Percentiles rank a stretch among this genome's conserved stretches.
Evolutionary conservation across 2,113 vertebrate genomes (phyloP).

Genomic region (Carlito syrichta): DNA sequence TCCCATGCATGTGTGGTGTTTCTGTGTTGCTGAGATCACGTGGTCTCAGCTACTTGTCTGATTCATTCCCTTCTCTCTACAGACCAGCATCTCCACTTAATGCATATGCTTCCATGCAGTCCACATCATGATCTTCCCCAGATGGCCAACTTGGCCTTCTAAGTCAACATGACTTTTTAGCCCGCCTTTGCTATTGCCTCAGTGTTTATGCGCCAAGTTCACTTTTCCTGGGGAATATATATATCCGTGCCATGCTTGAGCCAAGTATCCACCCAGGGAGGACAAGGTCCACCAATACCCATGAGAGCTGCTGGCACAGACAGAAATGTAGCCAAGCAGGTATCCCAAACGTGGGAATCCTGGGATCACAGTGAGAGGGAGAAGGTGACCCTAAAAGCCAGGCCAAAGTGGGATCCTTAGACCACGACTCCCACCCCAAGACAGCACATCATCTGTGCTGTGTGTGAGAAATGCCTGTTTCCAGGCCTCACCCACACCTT

Average conservation of each 20-base stretch:
- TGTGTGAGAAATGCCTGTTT: not conserved
- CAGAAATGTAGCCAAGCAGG: not conserved
- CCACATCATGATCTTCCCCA: not conserved
- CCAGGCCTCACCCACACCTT: not conserved
- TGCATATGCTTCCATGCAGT: fast-evolving
- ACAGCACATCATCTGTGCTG: not conserved
- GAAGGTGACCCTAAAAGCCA: fast-evolving
- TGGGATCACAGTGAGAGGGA: not conserved
- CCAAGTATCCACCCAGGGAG: not conserved
- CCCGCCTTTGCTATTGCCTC: not conserved
- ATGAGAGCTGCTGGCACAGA: not conserved
- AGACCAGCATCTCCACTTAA: not conserved
- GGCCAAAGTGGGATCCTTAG: not conserved
- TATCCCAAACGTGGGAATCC: fast-evolving
- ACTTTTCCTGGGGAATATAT: too few species aligned
- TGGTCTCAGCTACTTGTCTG: not conserved
- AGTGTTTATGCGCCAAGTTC: not conserved
- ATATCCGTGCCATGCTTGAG: not conserved
- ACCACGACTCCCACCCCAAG: not conserved
- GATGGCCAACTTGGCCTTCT: too few species aligned
- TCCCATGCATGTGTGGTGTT: not conserved
- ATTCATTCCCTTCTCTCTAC: not conserved
- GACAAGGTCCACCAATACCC: not conserved
- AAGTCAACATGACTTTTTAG: not conserved
- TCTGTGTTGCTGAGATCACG: not conserved